Percentiles rank a stretch among this genome's conserved stretches.
Evolutionary conservation across 2,888 invertebrate species (phyloP).

Genomic region (Drosophila pseudotalamancana): DNA sequence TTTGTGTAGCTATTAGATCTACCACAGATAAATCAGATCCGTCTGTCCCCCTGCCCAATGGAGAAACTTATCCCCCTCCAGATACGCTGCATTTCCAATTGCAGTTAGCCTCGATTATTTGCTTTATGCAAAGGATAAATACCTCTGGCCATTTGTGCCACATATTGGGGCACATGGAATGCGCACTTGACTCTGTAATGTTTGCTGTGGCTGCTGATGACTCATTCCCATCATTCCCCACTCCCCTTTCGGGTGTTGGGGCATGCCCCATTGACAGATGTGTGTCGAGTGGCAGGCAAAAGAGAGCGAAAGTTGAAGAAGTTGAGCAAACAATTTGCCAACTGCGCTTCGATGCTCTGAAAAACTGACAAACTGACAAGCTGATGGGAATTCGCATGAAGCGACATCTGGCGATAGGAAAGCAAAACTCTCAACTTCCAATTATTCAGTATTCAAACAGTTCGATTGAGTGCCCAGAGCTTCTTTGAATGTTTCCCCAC

Average conservation of each 20-base stretch:
- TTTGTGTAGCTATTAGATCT: too few species aligned
- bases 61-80: neutral
- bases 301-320: conserved; percentile 64
- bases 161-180: conserved; percentile 19
- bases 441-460: too few species aligned
- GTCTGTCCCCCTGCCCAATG: too few species aligned
- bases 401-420: conserved; percentile 6
- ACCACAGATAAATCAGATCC: too few species aligned
- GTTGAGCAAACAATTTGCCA: conserved; percentile 54
- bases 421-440: neutral
- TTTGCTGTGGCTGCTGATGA: conserved; percentile 43
- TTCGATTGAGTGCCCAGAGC: too few species aligned
- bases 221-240: conserved; percentile 15
- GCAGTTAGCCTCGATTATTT: conserved; percentile 9
- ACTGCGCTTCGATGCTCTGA: conserved; percentile 17
- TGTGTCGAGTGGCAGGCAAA: conserved; percentile 58
- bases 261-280: conserved; percentile 29
- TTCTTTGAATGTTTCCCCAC: too few species aligned
- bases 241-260: neutral
- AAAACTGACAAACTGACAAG: conserved; percentile 24
- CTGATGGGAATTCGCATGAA: conserved; percentile 14
- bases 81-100: neutral
- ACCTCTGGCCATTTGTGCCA: conserved; percentile 48
- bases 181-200: conserved; percentile 39
- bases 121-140: conserved; percentile 22